Base-by-base conservation (phyloP, 2,888 invertebrate genomes). In the Seira sanloemensis region DNA sequence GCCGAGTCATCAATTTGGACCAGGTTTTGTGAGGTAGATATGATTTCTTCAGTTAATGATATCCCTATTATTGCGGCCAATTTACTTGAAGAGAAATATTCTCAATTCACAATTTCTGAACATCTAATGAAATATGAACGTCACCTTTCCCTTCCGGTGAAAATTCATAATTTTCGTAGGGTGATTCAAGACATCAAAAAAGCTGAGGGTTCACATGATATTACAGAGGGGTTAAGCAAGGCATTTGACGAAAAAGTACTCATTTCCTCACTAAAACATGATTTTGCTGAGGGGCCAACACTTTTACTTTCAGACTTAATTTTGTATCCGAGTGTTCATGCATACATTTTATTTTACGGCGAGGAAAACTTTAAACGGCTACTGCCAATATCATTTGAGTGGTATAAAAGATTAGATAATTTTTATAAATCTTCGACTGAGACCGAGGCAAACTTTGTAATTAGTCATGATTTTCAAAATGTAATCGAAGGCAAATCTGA, bases 1-100 rank as follows among this genome's bases (percentile, higher is more conserved):
- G 95, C 96, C 25, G 97, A 97, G 91, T 93, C 94, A 7, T 97
- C 97, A 7, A 92, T 96, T 54, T 97, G 97, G 97, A 98, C 97
- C 0, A 95, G 95, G 90, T 97, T 97, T 91, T 98, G 98, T 92
- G 98, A 98, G 92, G 93, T 92, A 18, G 96, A 97, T 90, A 92
- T 97, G 65, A 73, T 78, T 26, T 24, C 72, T 23, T 18, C 62
- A 27, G 69, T 77, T 12, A 81, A 81, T 69, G 50, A 54, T 46
- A 65, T 73, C 19, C 12, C 23, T 26, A 69, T n/a, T 5, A n/a
- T 21, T 7, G 58, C 73, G 16, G 27, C 12, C 21, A 7, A 21
- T 2, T 2, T 23, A 25, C 5, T 37, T 24, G 21, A 9, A n/a
- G n/a, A n/a, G 25, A 54, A 68, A 46, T 2, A 1, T 18, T 25